phyloP scores from a whole-genome alignment of 2,797 vertebrate genomes.

The Myripristis murdjan region DNA sequence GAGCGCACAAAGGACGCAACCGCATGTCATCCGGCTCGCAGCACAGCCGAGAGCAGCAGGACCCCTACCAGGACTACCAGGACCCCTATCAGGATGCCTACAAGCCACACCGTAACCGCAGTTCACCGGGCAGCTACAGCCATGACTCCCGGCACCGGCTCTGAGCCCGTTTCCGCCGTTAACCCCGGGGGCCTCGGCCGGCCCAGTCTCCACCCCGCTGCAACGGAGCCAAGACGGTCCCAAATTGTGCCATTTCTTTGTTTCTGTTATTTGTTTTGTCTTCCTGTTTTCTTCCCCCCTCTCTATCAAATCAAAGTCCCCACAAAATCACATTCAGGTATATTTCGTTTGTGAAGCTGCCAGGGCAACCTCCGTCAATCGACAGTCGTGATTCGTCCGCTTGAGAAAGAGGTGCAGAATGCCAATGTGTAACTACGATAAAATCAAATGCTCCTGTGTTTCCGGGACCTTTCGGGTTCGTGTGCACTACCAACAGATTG shows the following conservation, averaged over 20 bases:
- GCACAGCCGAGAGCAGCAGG: conserved; percentile 94
- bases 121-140: conserved; percentile 96
- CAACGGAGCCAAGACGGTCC: conserved; percentile 86
- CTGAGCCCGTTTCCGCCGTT: conserved; percentile 86
- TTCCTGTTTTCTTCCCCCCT: conserved; percentile 52
- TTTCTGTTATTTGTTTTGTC: conserved; percentile 58
- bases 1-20: conserved; percentile 95
- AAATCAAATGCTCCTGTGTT: conserved; percentile 19
- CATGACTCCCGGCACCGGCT: conserved; percentile 97
- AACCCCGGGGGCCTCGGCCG: conserved; percentile 39
- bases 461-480: conserved; percentile 64
- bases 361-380: conserved; percentile 43
- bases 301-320: conserved; percentile 44
- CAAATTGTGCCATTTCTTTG: conserved; percentile 90
- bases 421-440: conserved; percentile 37
- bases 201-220: conserved; percentile 65
- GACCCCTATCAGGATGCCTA: conserved; percentile 98
- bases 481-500: conserved; percentile 30
- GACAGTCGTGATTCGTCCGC: conserved; percentile 39
- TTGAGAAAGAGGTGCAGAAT: conserved; percentile 40
- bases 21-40: conserved; percentile 95
- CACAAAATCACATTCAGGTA: conserved; percentile 52
- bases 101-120: conserved; percentile 94
- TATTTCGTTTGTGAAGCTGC: conserved; percentile 47
- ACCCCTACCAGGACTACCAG: conserved; percentile 93